phyloP scores from a whole-genome alignment of 23 tunicate genomes.

The Trididemnum miniatum region DNA sequence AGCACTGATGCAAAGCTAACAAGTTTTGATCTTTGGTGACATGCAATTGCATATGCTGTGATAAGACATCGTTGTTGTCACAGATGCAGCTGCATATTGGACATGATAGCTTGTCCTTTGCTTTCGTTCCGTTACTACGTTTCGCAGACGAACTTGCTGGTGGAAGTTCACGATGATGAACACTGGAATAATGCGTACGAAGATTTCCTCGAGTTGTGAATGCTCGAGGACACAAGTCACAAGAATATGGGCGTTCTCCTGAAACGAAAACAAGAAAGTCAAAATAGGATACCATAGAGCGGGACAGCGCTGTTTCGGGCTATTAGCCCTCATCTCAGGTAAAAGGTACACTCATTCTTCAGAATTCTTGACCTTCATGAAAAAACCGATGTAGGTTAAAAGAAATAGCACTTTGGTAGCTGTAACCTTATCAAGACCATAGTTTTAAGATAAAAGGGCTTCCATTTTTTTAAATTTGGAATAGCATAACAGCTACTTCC shows the following conservation, averaged over 20 bases:
- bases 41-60: conserved; percentile 69
- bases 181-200: conserved; percentile 71
- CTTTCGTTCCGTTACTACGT: conserved; percentile 6
- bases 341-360: too few species aligned
- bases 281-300: too few species aligned
- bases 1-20: background rate
- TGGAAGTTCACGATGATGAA: conserved; percentile 60
- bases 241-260: conserved; percentile 66
- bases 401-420: too few species aligned
- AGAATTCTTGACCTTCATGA: too few species aligned
- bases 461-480: too few species aligned
- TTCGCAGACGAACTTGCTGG: conserved; percentile 30
- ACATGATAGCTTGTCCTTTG: background rate
- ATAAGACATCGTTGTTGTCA: conserved; percentile 22
- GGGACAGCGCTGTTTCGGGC: too few species aligned
- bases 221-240: conserved; percentile 62
- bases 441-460: too few species aligned
- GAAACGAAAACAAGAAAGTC: too few species aligned
- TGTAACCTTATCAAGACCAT: too few species aligned
- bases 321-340: too few species aligned
- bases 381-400: too few species aligned
- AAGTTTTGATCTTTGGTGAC: background rate
- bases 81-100: conserved; percentile 20
- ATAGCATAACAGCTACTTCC: too few species aligned
- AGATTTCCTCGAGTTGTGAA: conserved; percentile 72